Conservation (phyloP, 2,888 invertebrate species). For the Hyposoter dolosus region DNA sequence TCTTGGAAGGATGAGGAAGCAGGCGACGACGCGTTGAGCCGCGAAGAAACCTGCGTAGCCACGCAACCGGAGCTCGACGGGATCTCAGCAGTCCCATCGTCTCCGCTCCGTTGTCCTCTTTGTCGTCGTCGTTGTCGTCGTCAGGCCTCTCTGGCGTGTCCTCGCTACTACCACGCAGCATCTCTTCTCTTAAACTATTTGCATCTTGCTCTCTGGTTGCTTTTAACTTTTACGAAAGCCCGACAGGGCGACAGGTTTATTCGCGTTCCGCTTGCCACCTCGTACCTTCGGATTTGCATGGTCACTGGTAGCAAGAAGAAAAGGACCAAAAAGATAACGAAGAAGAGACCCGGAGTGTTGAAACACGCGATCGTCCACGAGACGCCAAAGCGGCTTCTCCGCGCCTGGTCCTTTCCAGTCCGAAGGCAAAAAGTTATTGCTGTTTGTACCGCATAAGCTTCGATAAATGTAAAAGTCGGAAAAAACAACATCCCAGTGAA, state of each 20-base stretch:
- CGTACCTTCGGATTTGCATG: slow-evolving; percentile 76
- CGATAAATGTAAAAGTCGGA: slow-evolving; percentile 42
- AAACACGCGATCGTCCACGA: slow-evolving; percentile 49
- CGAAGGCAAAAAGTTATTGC: slow-evolving; percentile 49
- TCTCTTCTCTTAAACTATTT: slow-evolving; percentile 53
- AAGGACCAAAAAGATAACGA: slow-evolving; percentile 13
- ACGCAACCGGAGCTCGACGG: slow-evolving; percentile 50
- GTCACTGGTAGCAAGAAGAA: slow-evolving; percentile 36
- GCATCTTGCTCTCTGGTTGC: slow-evolving; percentile 66
- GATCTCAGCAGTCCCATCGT: slow-evolving; percentile 40
- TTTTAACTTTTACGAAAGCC: slow-evolving; percentile 75
- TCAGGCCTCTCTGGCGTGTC: slow-evolving; percentile 57
- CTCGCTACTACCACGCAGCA: slow-evolving; percentile 47
- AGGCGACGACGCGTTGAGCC: slow-evolving; percentile 63
- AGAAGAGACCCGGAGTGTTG: slow-evolving; percentile 30
- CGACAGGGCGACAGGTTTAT: slow-evolving; percentile 77
- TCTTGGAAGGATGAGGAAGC: slow-evolving; percentile 31
- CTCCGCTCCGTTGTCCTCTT: slow-evolving; percentile 50
- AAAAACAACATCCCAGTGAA: slow-evolving; percentile 4
- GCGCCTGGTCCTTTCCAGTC: slow-evolving; percentile 32
- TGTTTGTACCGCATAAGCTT: slow-evolving; percentile 37
- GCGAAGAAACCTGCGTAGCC: slow-evolving; percentile 51
- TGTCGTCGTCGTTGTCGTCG: slow-evolving; percentile 49
- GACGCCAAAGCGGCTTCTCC: slow-evolving; percentile 36
- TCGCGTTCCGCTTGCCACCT: slow-evolving; percentile 69